Base-by-base conservation (phyloP, 2,888 invertebrate genomes). In the Pterostichus niger region DNA sequence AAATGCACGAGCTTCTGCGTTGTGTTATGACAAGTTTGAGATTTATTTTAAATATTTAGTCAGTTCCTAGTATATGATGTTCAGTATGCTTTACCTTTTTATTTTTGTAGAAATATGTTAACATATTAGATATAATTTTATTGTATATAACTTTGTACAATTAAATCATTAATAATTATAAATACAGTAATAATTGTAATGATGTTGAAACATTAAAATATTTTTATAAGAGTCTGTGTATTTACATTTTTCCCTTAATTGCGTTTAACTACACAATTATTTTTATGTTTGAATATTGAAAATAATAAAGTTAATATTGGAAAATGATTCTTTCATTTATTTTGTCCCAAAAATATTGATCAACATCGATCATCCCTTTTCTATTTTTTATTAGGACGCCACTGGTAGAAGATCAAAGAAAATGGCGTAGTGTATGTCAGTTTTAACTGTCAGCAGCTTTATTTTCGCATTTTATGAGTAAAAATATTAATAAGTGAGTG, bases 111-210 rank as follows among this genome's bases (percentile, higher is more conserved):
- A 73, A 59, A 82, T 87, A 87, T 91, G 91, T 89, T 90, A 83
- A 90, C 91, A 90, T 64, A 90, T 90, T n/a, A 90, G 75, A 73
- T 80, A 78, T 84, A 83, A 81, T 79, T 61, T 84, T 81, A 64
- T 84, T 85, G 68, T 84, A 84, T 83, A 82, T 84, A 85, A 84
- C 83, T 84, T 82, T 84, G 84, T 84, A 84, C 78, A 82, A 84
- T 71, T 84, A 84, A 82, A 84, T 83, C 80, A 83, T 78, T 83
- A 83, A 85, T 84, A 85, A 84, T 75, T 56, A 68, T 75, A 83
- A 84, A 84, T 84, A 84, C 83, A 68, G 56, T 82, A 84, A 82
- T 84, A 82, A 81, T 83, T 84, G 82, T 84, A 82, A 80, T 71
- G 59, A 84, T 84, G 78, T 82, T 75, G 64, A 84, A 52, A 77